Evolutionary conservation across 2,888 invertebrate genomes (phyloP).

Genomic region (Cephonodes hylas): DNA sequence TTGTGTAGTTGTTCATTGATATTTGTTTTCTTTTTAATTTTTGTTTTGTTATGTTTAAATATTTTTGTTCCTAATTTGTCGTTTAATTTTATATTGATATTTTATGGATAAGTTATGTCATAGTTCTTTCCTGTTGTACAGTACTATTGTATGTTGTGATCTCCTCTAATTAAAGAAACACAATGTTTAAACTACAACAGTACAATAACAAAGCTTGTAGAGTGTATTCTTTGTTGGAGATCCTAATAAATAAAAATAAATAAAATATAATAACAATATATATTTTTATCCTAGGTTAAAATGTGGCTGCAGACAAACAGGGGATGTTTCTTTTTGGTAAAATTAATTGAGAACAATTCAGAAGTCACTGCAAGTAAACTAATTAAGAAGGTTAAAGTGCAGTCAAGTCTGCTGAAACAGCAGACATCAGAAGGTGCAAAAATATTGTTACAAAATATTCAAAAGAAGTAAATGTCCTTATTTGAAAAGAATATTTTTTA

Average conservation of each 20-base stretch:
- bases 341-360: conserved; percentile 83
- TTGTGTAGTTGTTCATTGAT: no score
- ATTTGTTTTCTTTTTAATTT: no score
- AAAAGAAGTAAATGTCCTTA: conserved; percentile 52
- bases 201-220: no score
- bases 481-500: conserved; percentile 19
- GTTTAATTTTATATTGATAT: no score
- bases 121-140: no score
- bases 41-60: no score
- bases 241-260: neutral
- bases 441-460: conserved; percentile 80
- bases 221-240: no score
- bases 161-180: no score
- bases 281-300: conserved; percentile 72
- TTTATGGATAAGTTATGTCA: no score
- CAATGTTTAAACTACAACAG: no score
- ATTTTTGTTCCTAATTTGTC: no score
- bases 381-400: conserved; percentile 70
- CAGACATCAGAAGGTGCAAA: conserved; percentile 83
- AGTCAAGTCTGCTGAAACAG: conserved; percentile 68
- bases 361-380: conserved; percentile 65
- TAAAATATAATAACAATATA: neutral
- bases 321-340: conserved; percentile 87
- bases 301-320: conserved; percentile 87
- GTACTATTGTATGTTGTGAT: no score